A percentile compares a stretch with the other conserved stretches of the same genome.
These are phyloP conservation scores for Atherinomorus stipes DNA, from an alignment of 2,113 vertebrate species.

Conservation along the genomic window DNA sequence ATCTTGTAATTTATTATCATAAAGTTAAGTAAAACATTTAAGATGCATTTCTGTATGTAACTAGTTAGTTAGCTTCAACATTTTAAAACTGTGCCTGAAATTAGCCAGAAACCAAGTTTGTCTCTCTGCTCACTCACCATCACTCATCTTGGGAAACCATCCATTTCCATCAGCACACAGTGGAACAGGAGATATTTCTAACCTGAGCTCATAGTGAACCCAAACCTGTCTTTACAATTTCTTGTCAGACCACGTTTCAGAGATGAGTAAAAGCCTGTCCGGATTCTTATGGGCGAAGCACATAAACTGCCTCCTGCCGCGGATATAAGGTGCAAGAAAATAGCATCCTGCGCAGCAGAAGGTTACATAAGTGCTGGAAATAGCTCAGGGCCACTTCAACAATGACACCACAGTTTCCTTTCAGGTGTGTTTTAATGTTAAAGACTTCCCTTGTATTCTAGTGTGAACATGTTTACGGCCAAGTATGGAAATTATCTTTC, in stretches of 20 bases:
- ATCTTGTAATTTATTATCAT: no score
- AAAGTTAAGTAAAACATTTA: no score
- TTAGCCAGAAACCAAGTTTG: neutral
- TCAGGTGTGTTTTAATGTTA: neutral
- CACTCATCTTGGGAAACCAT: slow-evolving; percentile 48
- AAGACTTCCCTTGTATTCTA: neutral
- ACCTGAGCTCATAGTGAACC: slow-evolving; percentile 43
- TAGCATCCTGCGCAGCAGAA: slow-evolving; percentile 6
- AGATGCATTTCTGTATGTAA: no score
- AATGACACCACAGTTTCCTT: slow-evolving; percentile 35
- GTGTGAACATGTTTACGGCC: neutral
- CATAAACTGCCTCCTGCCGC: slow-evolving; percentile 17
- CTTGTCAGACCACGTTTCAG: slow-evolving; percentile 17
- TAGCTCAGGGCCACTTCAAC: slow-evolving; percentile 13
- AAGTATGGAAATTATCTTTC: neutral
- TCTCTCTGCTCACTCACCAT: slow-evolving; percentile 1
- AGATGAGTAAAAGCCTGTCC: slow-evolving; percentile 51
- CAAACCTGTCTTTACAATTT: slow-evolving; percentile 7
- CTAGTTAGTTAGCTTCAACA: neutral
- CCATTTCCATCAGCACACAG: slow-evolving; percentile 53
- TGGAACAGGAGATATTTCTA: slow-evolving; percentile 43
- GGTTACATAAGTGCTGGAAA: slow-evolving; percentile 55
- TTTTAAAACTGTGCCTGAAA: neutral
- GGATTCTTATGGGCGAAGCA: slow-evolving; percentile 6
- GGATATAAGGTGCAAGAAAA: slow-evolving; percentile 30